Percentiles rank a stretch among this genome's conserved stretches.
These are phyloP conservation scores for Drosophila crucigera DNA, from an alignment of 2,888 invertebrate genomes.

Conservation along the genomic window DNA sequence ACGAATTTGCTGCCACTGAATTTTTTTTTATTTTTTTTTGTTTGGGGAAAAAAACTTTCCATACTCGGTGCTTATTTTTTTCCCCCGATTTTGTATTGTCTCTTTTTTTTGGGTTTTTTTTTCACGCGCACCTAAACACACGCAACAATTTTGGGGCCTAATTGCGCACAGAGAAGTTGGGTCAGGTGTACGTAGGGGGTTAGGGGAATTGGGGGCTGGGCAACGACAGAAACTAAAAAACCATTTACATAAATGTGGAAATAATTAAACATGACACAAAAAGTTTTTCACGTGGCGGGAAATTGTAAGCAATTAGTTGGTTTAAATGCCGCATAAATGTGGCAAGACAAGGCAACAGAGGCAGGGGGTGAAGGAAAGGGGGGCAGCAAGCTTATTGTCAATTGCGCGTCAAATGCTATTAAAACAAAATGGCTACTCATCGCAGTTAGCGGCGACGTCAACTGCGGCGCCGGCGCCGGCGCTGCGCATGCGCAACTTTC, in stretches of 20 bases:
- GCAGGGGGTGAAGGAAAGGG: rapidly evolving
- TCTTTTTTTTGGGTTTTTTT: conserved; percentile 41
- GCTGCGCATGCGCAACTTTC: conserved; percentile 73
- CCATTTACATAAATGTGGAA: conserved; percentile 76
- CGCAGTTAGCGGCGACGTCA: conserved; percentile 11
- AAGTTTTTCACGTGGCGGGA: conserved; percentile 69
- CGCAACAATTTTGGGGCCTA: conserved; percentile 74
- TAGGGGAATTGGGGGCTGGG: not conserved
- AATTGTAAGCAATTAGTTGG: conserved; percentile 80
- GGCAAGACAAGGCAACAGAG: conserved; percentile 37
- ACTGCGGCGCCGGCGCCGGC: conserved; percentile 24
- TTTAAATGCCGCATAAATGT: conserved; percentile 83
- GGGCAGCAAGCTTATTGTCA: conserved; percentile 44
- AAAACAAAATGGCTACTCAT: conserved; percentile 44
- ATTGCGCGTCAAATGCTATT: conserved; percentile 65
- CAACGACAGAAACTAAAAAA: conserved; percentile 17
- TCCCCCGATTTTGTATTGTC: conserved; percentile 15
- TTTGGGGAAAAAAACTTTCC: conserved; percentile 40
- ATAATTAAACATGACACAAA: conserved; percentile 80
- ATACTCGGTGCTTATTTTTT: conserved; percentile 3
- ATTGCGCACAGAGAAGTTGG: conserved; percentile 70
- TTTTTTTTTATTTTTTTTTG: not conserved
- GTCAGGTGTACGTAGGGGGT: conserved; percentile 9
- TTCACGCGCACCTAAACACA: conserved; percentile 81
- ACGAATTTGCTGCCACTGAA: conserved; percentile 59